Percentiles rank a stretch among this genome's conserved stretches.
These are phyloP conservation scores for Poecilia latipinna DNA, from an alignment of 2,113 vertebrate species.

Conservation along the genomic window DNA sequence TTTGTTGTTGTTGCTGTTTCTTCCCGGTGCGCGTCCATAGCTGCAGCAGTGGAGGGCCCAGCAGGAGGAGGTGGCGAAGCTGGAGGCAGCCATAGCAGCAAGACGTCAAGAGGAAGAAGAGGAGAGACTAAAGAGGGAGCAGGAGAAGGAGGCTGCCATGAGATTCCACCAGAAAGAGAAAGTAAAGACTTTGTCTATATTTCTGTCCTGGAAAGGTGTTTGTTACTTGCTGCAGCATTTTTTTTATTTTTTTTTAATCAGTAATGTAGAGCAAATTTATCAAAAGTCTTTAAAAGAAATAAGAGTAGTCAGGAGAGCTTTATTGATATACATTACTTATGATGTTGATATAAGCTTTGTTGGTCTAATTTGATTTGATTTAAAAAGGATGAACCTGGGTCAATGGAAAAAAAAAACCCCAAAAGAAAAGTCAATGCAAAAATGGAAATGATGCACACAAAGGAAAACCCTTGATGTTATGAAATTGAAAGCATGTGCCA, in stretches of 20 bases:
- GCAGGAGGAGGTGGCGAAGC: conserved; percentile 86
- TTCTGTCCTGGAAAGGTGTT: neutral
- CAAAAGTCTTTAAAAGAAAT: neutral
- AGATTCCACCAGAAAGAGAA: conserved; percentile 84
- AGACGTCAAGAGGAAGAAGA: conserved; percentile 83
- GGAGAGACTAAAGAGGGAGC: conserved; percentile 80
- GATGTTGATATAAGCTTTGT: neutral
- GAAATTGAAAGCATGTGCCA: conserved; percentile 21
- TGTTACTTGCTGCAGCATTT: neutral
- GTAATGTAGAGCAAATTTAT: neutral
- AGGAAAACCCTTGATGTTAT: conserved; percentile 10
- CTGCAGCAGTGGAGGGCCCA: conserved; percentile 86
- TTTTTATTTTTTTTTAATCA: neutral
- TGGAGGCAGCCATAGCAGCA: conserved; percentile 86
- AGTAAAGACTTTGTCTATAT: conserved; percentile 49
- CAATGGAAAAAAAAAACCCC: conserved; percentile 5
- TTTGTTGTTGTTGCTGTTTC: conserved; percentile 4
- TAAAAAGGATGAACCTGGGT: neutral
- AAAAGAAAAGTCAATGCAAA: neutral
- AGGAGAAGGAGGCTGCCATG: conserved; percentile 76
- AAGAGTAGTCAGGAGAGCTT: neutral
- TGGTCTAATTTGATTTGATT: neutral
- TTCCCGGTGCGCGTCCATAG: conserved; percentile 69
- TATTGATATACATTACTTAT: neutral
- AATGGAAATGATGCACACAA: conserved; percentile 3